Base-by-base conservation (phyloP, 64 coral and sea anemone species). In the Dendrophyllia cribrosa region DNA sequence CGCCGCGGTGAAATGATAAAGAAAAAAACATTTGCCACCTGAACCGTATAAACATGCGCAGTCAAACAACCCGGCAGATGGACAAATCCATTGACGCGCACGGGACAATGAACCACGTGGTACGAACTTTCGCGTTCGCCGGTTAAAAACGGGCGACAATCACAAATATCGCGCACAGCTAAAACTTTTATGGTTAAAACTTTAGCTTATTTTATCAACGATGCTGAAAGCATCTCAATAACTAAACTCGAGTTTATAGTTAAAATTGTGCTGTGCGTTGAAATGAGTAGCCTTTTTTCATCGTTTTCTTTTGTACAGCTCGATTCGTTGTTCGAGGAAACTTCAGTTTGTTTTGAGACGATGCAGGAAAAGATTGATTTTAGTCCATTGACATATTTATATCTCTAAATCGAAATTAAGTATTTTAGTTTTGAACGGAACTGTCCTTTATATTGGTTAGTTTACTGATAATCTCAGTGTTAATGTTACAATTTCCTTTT, bases 51-150 rank as follows among this genome's bases (percentile, higher is more conserved):
- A 21, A 11, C 62, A 64, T 67, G 80, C 80, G 80, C 26, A 84
- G 62, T 84, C 46, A 19, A 50, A 22, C 2, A 14, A 67, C 6
- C 43, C 60, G 61, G 60, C 80, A 84, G 80, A 84, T 84, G 80
- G 56, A 60, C 56, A 6, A 59, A 79, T 23, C 49, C 51, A 58
- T 78, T 56, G 50, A 78, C 48, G 16, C 26, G 4, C 17, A 61
- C 44, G 17, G 80, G 58, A 84, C 80, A 84, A 84, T 67, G 46
- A 84, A 66, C 26, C 80, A 68, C 80, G 80, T 84, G 80, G 80
- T 51, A 82, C 80, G 2, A 5, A 8, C 24, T 43, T 6, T 19
- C 59, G 59, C 53, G 17, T 83, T 45, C 43, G 80, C 44, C 10
- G 12, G 62, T 66, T 44, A 24, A 68, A 84, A 6, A 47, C 80